These are phyloP conservation scores for Mongoloraphidia duomilia DNA, from an alignment of 2,888 invertebrate genomes.

Conservation along the genomic window DNA sequence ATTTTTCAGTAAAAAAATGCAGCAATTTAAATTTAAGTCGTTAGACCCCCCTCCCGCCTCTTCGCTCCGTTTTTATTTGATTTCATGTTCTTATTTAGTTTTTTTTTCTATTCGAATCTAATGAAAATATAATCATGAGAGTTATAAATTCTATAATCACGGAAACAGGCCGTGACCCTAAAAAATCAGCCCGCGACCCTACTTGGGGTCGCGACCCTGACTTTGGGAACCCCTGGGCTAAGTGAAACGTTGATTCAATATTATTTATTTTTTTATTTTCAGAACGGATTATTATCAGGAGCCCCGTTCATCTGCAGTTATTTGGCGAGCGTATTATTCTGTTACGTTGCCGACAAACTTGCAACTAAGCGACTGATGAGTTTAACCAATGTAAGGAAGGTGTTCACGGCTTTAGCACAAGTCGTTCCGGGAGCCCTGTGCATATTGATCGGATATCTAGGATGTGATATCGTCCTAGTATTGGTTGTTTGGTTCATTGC, in stretches of 20 bases:
- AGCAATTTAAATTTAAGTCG: no score
- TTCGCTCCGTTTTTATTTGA: no score
- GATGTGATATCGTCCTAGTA: constrained; percentile 40
- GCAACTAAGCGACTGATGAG: constrained; percentile 41
- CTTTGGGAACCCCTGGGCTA: not conserved
- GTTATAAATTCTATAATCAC: no score
- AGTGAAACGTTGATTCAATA: not conserved
- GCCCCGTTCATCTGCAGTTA: constrained; percentile 56
- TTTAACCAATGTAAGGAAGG: constrained; percentile 48
- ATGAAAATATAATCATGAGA: no score
- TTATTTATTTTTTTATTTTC: constrained; percentile 18
- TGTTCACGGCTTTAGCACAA: constrained; percentile 54
- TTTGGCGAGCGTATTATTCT: constrained; percentile 52
- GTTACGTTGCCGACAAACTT: constrained; percentile 50
- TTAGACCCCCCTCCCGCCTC: no score
- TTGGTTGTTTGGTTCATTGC: constrained; percentile 52
- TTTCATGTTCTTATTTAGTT: no score
- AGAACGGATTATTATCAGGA: constrained; percentile 53
- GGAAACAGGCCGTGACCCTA: no score
- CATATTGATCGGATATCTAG: constrained; percentile 46
- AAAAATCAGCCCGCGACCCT: no score
- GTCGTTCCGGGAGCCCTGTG: constrained; percentile 51
- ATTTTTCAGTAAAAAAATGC: no score
- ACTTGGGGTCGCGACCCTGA: no score
- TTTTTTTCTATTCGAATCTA: no score